Percentiles rank a stretch among this genome's conserved stretches.
These are phyloP conservation scores for Halocynthia aurantium DNA, from an alignment of 23 tunicate species.

Conservation along the genomic window DNA sequence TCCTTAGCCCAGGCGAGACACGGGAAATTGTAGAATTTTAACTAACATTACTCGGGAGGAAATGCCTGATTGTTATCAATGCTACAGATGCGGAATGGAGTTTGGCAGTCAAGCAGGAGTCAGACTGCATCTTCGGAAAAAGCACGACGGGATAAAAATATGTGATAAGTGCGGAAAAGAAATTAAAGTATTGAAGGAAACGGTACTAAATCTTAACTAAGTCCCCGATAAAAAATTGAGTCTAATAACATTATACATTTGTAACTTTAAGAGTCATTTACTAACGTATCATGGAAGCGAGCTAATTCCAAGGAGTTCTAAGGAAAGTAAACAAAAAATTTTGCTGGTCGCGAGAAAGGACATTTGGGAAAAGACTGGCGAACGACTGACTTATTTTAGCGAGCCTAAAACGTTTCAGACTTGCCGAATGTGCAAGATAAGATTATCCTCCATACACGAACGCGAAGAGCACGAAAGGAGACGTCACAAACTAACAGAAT, in stretches of 20 bases:
- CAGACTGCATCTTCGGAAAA: constrained; percentile 33
- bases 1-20: too few relatives aligned
- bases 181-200: constrained; percentile 34
- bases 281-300: too few relatives aligned
- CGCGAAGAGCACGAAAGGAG: constrained; percentile 56
- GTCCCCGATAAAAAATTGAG: too few relatives aligned
- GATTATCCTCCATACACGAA: constrained; percentile 32
- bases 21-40: too few relatives aligned
- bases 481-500: constrained; percentile 30
- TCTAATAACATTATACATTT: too few relatives aligned
- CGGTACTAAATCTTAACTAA: too few relatives aligned
- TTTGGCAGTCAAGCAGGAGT: constrained; percentile 53
- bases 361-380: constrained; percentile 23
- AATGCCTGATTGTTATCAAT: constrained; percentile 1
- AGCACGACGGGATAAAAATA: constrained; percentile 22
- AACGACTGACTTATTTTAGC: constrained; percentile 16
- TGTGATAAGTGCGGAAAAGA: constrained; percentile 51
- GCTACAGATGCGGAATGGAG: constrained; percentile 57
- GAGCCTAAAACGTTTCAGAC: constrained; percentile 24
- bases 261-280: too few relatives aligned
- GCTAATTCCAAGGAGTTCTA: too few relatives aligned
- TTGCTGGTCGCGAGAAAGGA: neutral
- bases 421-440: constrained; percentile 35
- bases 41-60: too few relatives aligned
- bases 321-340: neutral